Base-by-base conservation (phyloP, 2,888 invertebrate genomes). In the Halictus quadricinctus region DNA sequence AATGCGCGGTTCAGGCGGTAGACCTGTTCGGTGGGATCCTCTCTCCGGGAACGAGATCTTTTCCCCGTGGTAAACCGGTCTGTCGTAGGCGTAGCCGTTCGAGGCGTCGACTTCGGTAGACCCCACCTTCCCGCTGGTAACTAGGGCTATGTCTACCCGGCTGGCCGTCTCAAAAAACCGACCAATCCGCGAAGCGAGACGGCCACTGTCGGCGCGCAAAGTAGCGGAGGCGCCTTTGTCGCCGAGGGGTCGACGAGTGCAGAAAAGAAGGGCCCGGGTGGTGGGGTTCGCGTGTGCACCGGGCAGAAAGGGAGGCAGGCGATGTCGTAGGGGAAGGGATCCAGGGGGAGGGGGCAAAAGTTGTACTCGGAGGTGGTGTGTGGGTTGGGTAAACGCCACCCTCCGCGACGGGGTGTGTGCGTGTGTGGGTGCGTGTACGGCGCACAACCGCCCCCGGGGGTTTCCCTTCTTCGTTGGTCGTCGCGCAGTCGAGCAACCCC, bases 161-260 rank as follows among this genome's bases (percentile, higher is more conserved):
- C 92, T 91, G 91, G 90, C 89, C 90, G 92, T 91, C 91, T 93
- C 91, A 94, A 94, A 94, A 94, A 94, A 94, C 93, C 92, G 93
- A 94, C 94, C 94, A 94, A 94, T 94, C 94, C 92, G 92, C 90
- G 93, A 93, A 91, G 91, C 94, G 94, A 94, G 94, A 94, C 93
- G 93, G 94, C 94, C 93, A 94, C 94, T 94, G 93, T 92, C 88
- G 90, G 84, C 84, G 81, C 86, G 89, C 89, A 90, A 91, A 93
- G 93, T 87, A 90, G 90, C 90, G 88, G 90, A 91, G 90, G 88
- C 85, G 90, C 86, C 89, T 92, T 91, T 91, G 89, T 91, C 83
- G 88, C 80, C 76, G 77, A 83, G 84, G 88, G 83, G 76, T 83
- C 88, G 83, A 80, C 82, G 84, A 80, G 82, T 74, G 81, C 72